Evolutionary conservation across 2,797 vertebrate genomes (phyloP).

Genomic region (Parauchenoglanis punctatus): DNA sequence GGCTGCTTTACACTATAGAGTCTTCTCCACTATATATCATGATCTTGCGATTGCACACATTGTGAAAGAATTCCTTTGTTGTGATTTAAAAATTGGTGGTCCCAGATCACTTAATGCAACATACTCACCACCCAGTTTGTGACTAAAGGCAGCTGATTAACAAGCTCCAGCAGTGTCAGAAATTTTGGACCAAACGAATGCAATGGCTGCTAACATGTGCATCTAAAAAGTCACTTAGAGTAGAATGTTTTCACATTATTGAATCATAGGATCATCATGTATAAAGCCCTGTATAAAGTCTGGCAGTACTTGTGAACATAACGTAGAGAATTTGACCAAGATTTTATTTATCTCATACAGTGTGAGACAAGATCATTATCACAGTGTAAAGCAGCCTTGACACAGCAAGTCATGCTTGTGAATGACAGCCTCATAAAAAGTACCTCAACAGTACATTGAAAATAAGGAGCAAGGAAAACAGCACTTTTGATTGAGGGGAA

Average conservation of each 20-base stretch:
- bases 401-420: constrained; percentile 14
- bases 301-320: neutral
- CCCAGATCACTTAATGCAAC: neutral
- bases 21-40: too few relatives aligned
- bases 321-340: neutral
- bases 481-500: constrained; percentile 15
- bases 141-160: neutral
- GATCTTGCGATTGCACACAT: too few relatives aligned
- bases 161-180: neutral
- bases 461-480: neutral
- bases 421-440: constrained; percentile 14
- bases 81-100: neutral
- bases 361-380: neutral
- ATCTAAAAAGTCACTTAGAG: neutral
- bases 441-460: neutral
- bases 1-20: neutral
- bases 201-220: neutral
- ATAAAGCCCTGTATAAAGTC: too few relatives aligned
- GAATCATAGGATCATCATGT: neutral
- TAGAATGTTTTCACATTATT: neutral
- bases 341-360: neutral
- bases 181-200: neutral
- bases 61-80: neutral
- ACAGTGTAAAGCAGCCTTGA: neutral
- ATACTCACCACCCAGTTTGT: neutral